A percentile compares a stretch with the other conserved stretches of the same genome.
phyloP scores from a whole-genome alignment of 2,797 vertebrate genomes.

The Artibeus jamaicensis region DNA sequence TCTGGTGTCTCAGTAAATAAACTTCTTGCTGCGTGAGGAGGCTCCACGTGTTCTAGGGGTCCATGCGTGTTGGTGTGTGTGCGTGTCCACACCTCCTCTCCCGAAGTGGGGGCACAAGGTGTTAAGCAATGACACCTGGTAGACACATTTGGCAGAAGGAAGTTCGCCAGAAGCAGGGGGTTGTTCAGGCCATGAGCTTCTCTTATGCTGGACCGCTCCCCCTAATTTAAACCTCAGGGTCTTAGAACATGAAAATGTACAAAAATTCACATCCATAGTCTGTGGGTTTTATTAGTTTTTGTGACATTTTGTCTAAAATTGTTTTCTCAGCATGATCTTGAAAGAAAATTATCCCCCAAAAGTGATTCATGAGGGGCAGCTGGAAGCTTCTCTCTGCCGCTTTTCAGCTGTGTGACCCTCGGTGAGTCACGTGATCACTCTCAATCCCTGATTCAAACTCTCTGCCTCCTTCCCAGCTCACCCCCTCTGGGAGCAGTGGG shows the following conservation, averaged over 20 bases:
- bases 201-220: background rate
- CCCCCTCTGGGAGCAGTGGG: too few relatives aligned
- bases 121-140: too few relatives aligned
- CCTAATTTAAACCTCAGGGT: background rate
- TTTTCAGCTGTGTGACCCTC: background rate
- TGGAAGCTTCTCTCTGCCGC: too few relatives aligned
- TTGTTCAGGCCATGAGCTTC: background rate
- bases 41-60: background rate
- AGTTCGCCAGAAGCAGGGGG: background rate
- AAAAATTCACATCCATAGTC: background rate
- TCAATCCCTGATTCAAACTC: background rate
- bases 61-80: too few relatives aligned
- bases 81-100: background rate
- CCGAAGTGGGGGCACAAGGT: background rate
- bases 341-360: background rate
- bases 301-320: background rate
- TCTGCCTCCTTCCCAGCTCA: background rate
- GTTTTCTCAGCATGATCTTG: background rate
- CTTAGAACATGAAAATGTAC: background rate
- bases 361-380: background rate
- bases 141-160: background rate
- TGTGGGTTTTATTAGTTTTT: background rate
- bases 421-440: background rate
- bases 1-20: background rate
- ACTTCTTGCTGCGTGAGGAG: background rate